These are phyloP conservation scores for Boloria euphrosyne DNA, from an alignment of 2,888 invertebrate genomes.

Conservation along the genomic window DNA sequence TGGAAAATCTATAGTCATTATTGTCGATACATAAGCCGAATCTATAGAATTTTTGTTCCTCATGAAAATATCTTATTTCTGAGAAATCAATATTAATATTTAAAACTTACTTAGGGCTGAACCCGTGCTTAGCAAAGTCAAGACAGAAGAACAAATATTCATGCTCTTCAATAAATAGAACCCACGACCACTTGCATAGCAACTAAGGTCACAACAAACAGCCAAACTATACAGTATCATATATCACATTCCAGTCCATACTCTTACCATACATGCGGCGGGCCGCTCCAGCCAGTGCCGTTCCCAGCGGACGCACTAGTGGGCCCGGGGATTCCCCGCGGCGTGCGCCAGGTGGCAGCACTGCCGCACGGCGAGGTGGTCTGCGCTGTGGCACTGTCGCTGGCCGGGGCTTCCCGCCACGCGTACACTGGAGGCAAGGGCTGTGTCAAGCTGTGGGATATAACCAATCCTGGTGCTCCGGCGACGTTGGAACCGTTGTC, in stretches of 20 bases:
- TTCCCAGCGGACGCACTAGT: conserved; percentile 97
- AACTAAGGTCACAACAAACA: no score
- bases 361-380: conserved; percentile 97
- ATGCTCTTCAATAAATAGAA: no score
- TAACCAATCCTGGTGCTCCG: conserved; percentile 91
- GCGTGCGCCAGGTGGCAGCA: conserved; percentile 94
- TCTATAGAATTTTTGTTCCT: no score
- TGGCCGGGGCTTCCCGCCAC: conserved; percentile 87
- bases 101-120: no score
- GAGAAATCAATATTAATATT: no score
- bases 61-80: no score
- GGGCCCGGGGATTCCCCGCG: conserved; percentile 96
- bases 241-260: conserved; percentile 86
- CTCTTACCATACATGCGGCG: conserved; percentile 96
- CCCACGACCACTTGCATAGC: no score
- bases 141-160: no score
- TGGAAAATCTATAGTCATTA: no score
- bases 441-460: conserved; percentile 98
- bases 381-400: conserved; percentile 97
- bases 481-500: conserved; percentile 94
- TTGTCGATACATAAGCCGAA: no score
- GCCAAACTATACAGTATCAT: no score
- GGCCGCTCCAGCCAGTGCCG: conserved; percentile 94
- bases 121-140: no score
- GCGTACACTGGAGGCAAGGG: conserved; percentile 99